Conservation (phyloP, 2,797 vertebrate genomes). For the Danio jaintianensis region DNA sequence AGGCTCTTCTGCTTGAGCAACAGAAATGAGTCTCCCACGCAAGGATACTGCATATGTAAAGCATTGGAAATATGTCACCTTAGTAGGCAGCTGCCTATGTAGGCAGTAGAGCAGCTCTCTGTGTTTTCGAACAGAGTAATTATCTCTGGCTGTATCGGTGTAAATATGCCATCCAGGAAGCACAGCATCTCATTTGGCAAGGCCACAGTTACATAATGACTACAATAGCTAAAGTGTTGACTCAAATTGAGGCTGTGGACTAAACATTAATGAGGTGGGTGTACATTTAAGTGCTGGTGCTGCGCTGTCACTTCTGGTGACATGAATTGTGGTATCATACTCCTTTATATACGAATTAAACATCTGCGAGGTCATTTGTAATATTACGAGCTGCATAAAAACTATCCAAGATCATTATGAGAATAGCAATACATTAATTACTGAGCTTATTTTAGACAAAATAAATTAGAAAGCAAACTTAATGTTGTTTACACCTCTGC, state of each 20-base stretch:
- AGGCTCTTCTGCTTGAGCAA: background rate
- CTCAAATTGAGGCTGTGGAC: constrained; percentile 36
- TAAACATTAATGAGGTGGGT: constrained; percentile 24
- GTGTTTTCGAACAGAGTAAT: constrained; percentile 7
- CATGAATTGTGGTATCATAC: background rate
- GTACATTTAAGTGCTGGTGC: constrained; percentile 14
- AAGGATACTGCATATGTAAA: background rate
- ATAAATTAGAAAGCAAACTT: constrained; percentile 30
- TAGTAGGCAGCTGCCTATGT: constrained; percentile 18
- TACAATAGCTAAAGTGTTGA: constrained; percentile 22
- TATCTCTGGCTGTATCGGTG: constrained; percentile 15
- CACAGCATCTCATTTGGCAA: constrained; percentile 24
- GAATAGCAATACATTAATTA: constrained; percentile 13
- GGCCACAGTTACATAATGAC: constrained; percentile 8
- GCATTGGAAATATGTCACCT: background rate
- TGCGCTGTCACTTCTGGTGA: background rate
- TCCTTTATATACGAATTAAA: background rate
- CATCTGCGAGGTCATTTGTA: constrained; percentile 16
- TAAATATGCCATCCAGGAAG: constrained; percentile 28
- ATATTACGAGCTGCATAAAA: constrained; percentile 4
- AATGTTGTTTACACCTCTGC: constrained; percentile 36
- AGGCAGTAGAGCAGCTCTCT: constrained; percentile 6
- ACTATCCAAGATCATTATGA: constrained; percentile 18
- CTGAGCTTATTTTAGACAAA: background rate
- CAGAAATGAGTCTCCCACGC: background rate